Conservation (phyloP, 2,888 invertebrate genomes). For the Cheilosia soror region DNA sequence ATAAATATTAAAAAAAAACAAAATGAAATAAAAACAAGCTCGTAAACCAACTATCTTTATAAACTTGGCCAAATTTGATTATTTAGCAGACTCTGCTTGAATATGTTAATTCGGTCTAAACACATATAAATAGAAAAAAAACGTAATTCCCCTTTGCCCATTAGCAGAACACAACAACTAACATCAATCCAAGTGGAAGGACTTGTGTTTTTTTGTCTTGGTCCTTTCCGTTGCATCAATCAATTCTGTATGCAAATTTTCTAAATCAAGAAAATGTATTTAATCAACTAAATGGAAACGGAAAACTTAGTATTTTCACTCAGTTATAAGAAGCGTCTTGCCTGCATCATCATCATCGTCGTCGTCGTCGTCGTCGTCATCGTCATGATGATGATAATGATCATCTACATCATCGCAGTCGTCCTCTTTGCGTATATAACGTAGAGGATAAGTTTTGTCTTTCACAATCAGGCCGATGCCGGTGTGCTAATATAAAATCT, state of each 20-base stretch:
- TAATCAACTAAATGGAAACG: constrained; percentile 66
- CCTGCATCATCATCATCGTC: constrained; percentile 31
- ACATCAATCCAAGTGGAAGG: not conserved
- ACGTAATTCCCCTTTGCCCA: not conserved
- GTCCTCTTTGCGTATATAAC: not conserved
- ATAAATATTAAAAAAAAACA: not conserved
- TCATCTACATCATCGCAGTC: constrained; percentile 9
- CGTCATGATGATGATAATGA: not conserved
- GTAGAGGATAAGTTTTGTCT: constrained; percentile 47
- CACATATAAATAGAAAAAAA: not conserved
- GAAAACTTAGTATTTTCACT: constrained; percentile 41
- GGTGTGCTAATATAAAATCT: constrained; percentile 65
- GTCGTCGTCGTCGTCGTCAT: constrained; percentile 9
- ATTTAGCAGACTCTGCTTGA: not conserved
- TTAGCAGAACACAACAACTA: not conserved
- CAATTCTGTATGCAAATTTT: constrained; percentile 62
- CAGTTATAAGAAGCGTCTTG: constrained; percentile 21
- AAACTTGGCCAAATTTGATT: not conserved
- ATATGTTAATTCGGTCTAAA: not conserved
- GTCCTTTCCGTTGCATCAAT: constrained; percentile 28
- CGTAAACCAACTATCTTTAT: not conserved
- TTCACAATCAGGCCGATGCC: constrained; percentile 35
- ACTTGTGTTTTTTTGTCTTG: not conserved
- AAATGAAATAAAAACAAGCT: constrained; percentile 3
- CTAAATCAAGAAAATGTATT: constrained; percentile 52